Evolutionary conservation across 1,140 invertebrate genomes (phyloP), one percentile per base, ranked within the genome.

Genomic region (Drosophila mayri): DNA sequence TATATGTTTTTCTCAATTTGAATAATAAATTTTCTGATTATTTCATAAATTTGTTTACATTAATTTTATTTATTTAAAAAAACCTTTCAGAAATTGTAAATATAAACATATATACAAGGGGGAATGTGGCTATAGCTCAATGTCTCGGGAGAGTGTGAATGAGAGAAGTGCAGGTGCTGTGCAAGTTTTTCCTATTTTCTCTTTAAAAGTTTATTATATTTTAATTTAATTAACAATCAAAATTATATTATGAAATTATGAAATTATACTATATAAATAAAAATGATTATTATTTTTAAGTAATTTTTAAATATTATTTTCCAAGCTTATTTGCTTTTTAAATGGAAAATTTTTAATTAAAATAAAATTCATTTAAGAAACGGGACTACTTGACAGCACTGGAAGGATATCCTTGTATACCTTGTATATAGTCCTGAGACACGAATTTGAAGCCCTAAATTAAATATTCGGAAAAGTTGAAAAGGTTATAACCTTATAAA

Each of bases 371-470:
- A 22, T 54, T 37, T 22, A 16, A 5, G 4, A 54, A 37, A 16
- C 7, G 9, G 7, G 32, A 0, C 12, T 16, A 16, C 18, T 37
- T 37, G 32, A 18, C 50, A 22, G 32, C 9, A 22, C 50, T 38
- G 32, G 50, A 54, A 37, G 50, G 20, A 54, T 37, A 54, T 54
- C 50, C 50, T 54, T 22, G 14, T 54, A 54, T 54, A 10, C 14
- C 32, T 54, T 22, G 32, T 54, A 37, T 37, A 37, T 38, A 54
- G 8, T 10, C 32, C 32, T 22, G 30, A 9, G 11, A 18, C 8
- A 20, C n/a, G 47, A 18, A 50, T 7, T 20, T 52, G 18, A 20
- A 4, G n/a, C 28, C 10, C 16, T 18, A 18, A 7, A 20, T 11
- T 20, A 6, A 22, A 20, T 20, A 20, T 16, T 14, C 12, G 2